Evolutionary conservation across 2,797 vertebrate genomes (phyloP).

Genomic region (Sebastes paucispinis): DNA sequence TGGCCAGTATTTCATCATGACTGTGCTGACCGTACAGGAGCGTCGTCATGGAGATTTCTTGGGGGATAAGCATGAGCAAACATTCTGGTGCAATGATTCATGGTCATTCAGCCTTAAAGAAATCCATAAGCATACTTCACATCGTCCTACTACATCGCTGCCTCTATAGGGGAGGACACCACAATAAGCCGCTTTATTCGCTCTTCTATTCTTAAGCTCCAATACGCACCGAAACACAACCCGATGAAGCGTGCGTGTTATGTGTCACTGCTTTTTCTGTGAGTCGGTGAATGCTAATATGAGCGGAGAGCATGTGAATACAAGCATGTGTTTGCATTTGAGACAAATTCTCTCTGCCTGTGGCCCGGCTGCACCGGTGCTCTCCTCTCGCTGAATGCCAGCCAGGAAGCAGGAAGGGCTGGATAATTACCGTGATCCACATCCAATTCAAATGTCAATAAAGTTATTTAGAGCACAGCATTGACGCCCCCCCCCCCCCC

Average conservation of each 20-base stretch:
- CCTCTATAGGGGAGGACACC: conserved; percentile 30
- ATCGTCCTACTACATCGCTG: conserved; percentile 43
- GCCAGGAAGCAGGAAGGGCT: conserved; percentile 70
- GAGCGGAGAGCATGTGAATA: neutral
- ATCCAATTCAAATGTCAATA: conserved; percentile 80
- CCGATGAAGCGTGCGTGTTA: neutral
- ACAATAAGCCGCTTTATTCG: conserved; percentile 30
- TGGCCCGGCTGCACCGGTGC: conserved; percentile 29
- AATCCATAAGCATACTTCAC: conserved; percentile 65
- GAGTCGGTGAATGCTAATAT: neutral
- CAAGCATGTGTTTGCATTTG: conserved; percentile 4
- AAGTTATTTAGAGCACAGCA: conserved; percentile 74
- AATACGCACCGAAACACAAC: neutral
- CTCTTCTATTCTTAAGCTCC: neutral
- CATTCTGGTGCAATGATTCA: conserved; percentile 60
- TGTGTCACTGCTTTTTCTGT: neutral
- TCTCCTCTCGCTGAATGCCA: conserved; percentile 43
- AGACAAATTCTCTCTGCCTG: conserved; percentile 24
- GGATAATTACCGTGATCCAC: conserved; percentile 75
- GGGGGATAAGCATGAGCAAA: conserved; percentile 64
- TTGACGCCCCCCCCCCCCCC: conserved; percentile 16
- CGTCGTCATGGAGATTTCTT: conserved; percentile 55
- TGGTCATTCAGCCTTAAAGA: conserved; percentile 50
- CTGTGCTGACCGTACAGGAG: conserved; percentile 2
- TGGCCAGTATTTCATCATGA: conserved; percentile 21